Evolutionary conservation across 1,140 invertebrate genomes (phyloP).

Genomic region (Dreissena rostriformis): DNA sequence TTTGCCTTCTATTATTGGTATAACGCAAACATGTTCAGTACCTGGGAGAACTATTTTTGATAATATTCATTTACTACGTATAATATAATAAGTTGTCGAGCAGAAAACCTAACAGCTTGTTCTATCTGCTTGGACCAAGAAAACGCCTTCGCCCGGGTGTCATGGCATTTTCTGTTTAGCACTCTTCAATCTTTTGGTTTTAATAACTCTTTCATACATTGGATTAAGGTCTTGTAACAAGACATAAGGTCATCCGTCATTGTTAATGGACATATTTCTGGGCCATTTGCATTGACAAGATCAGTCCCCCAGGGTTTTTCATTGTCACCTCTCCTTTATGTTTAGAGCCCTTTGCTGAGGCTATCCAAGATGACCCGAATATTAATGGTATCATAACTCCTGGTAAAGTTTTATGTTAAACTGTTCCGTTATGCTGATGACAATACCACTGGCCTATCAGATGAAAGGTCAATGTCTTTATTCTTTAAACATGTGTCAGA

Average conservation of each 20-base stretch:
- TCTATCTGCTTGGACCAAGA: slow-evolving; percentile 63
- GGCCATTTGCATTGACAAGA: slow-evolving; percentile 58
- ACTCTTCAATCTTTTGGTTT: slow-evolving; percentile 59
- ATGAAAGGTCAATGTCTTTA: slow-evolving; percentile 46
- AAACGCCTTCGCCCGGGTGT: slow-evolving; percentile 65
- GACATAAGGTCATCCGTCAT: slow-evolving; percentile 60
- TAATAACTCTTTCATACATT: slow-evolving; percentile 58
- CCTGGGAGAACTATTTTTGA: slow-evolving; percentile 61
- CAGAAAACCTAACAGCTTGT: slow-evolving; percentile 52
- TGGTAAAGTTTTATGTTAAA: slow-evolving; percentile 54
- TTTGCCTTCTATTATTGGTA: slow-evolving; percentile 50
- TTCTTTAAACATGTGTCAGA: slow-evolving; percentile 42
- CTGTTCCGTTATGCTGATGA: slow-evolving; percentile 65
- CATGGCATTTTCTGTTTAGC: slow-evolving; percentile 59
- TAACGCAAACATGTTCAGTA: slow-evolving; percentile 63
- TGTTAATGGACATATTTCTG: slow-evolving; percentile 66
- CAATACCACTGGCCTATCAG: slow-evolving; percentile 51
- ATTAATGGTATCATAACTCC: slow-evolving; percentile 64
- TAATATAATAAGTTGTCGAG: slow-evolving; percentile 61
- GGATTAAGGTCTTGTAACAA: slow-evolving; percentile 63
- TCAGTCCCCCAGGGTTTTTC: too few relatives aligned
- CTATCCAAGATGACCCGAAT: slow-evolving; percentile 40
- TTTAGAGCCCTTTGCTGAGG: slow-evolving; percentile 73
- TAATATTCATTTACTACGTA: slow-evolving; percentile 62
- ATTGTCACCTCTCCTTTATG: slow-evolving; percentile 76